Conservation (phyloP, 2,797 vertebrate species). For the Channallabes apus region DNA sequence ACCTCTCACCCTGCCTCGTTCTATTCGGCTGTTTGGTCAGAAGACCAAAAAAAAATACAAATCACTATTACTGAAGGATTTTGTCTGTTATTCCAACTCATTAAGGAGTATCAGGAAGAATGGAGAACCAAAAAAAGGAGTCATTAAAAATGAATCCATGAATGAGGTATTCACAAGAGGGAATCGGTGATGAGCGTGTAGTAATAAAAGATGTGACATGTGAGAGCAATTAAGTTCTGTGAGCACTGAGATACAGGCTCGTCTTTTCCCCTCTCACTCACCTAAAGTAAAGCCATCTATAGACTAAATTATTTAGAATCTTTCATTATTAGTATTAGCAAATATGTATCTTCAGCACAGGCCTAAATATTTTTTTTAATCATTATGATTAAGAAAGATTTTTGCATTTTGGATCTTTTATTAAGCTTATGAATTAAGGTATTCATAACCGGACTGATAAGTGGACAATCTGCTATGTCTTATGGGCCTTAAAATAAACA, state of each 20-base stretch:
- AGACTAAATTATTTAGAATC: not conserved
- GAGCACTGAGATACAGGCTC: not conserved
- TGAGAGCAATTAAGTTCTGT: too few species aligned
- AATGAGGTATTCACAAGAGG: not conserved
- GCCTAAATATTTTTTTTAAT: not conserved
- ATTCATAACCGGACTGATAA: too few species aligned
- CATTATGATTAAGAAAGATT: not conserved
- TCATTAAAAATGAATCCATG: not conserved
- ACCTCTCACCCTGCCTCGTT: not conserved
- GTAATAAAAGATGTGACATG: not conserved
- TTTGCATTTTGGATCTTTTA: not conserved
- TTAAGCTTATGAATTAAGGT: not conserved
- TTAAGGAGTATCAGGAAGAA: too few species aligned
- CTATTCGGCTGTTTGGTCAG: not conserved
- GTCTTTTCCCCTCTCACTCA: not conserved
- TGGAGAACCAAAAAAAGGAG: not conserved
- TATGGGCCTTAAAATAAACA: too few species aligned
- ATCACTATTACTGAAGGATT: too few species aligned
- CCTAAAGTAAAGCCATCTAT: not conserved
- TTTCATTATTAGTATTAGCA: not conserved
- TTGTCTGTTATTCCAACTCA: too few species aligned
- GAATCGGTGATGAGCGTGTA: not conserved
- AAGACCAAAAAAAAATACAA: not conserved
- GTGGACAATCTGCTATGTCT: too few species aligned
- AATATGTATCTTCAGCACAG: not conserved